These are phyloP conservation scores for Hippocampus kuda DNA, from an alignment of 2,797 vertebrate species.

Conservation along the genomic window DNA sequence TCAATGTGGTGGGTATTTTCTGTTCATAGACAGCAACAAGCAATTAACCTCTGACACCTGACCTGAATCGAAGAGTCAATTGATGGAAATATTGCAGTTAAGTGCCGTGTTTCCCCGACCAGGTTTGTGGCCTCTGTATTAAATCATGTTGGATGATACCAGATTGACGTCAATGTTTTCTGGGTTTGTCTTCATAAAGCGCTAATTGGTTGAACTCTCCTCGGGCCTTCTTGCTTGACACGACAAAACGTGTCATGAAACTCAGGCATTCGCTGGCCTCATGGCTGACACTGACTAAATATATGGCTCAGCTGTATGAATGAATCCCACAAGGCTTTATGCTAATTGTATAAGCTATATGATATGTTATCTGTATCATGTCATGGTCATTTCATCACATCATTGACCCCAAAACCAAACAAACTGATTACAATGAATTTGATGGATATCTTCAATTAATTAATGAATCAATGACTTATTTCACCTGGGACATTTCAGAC, in stretches of 20 bases:
- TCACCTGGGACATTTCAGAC: neutral
- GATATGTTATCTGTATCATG: too few species aligned
- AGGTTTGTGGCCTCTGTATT: conserved; percentile 34
- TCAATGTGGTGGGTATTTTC: conserved; percentile 27
- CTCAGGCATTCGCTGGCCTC: neutral
- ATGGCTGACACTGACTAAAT: neutral
- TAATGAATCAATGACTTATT: neutral
- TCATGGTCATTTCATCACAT: neutral
- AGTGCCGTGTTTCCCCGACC: conserved; percentile 35
- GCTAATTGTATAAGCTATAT: too few species aligned
- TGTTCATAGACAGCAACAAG: conserved; percentile 47
- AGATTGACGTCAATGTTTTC: conserved; percentile 30
- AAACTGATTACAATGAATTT: neutral
- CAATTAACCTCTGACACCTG: conserved; percentile 51
- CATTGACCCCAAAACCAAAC: neutral
- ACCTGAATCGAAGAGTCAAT: conserved; percentile 41
- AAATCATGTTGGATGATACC: conserved; percentile 35
- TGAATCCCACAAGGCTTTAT: too few species aligned
- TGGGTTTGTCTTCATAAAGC: conserved; percentile 39
- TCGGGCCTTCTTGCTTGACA: conserved; percentile 2
- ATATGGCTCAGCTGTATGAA: neutral
- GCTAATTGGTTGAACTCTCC: conserved; percentile 30
- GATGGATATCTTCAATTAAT: neutral
- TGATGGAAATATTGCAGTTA: conserved; percentile 43
- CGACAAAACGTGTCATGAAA: conserved; percentile 3